Base-by-base conservation (phyloP, 2,797 vertebrate genomes). In the Meda fulgida region DNA sequence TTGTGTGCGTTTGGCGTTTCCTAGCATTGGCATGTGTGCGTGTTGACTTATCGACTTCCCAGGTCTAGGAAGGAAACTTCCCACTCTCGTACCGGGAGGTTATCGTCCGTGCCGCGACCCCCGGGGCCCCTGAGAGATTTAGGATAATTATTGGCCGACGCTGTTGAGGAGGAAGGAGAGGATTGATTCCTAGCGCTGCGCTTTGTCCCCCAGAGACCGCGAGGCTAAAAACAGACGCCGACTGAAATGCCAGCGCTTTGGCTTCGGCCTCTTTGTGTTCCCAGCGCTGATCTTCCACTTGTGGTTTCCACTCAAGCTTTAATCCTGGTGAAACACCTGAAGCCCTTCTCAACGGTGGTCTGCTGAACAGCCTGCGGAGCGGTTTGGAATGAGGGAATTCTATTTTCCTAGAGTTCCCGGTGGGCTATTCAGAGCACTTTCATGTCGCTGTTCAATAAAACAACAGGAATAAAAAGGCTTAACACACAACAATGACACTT, bases 241-340 rank as follows among this genome's bases (percentile, higher is more conserved):
- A 88, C 82, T 85, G 78, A 90, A 92, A 92, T 91, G 89, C 85
- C 84, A 82, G 58, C 63, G 31, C 87, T 87, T 81, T 66, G 73
- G 78, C 80, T 78, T 76, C 38, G 46, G 80, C 86, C 75, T 85
- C 78, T 66, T 85, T 72, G 72, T 79, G 78, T 78, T 85, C 83
- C 46, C 34, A 63, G 87, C 75, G 71, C 46, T 80, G 36, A 83
- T 78, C 18, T 34, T 81, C 78, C 63, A 18, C 75, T 86, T 38
- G 31, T 69, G 67, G 75, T 82, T 87, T 85, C 79, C 67, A 80
- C 71, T 85, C 65, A 21, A 29, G 84, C 73, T 81, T 66, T 84
- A 87, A 87, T 83, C 84, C 78, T 75, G 72, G 38, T 55, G 83
- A 87, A 85, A 84, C 87, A 72, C 80, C 80, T 81, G 55, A 65